Evolutionary conservation across 1,140 invertebrate species (phyloP).

Genomic region (Drosophila asahinai): DNA sequence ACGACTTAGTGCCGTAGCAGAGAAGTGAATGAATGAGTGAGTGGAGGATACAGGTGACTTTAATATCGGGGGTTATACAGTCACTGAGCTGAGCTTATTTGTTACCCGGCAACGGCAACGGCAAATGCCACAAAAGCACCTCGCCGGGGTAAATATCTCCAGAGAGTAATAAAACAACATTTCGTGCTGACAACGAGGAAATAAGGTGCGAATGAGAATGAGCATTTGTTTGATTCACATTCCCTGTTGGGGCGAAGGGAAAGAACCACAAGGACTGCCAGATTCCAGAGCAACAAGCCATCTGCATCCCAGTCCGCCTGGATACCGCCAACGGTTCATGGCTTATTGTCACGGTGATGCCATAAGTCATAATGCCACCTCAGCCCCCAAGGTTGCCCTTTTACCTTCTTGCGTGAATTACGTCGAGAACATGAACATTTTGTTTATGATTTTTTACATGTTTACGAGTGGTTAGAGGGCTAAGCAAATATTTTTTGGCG

Average conservation of each 20-base stretch:
- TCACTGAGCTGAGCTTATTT: slow-evolving; percentile 51
- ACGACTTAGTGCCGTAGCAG: slow-evolving; percentile 19
- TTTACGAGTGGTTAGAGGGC: slow-evolving; percentile 32
- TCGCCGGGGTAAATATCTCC: slow-evolving; percentile 69
- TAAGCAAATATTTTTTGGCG: slow-evolving; percentile 26
- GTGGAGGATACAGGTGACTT: slow-evolving; percentile 50
- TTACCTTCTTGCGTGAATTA: slow-evolving; percentile 52
- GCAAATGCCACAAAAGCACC: slow-evolving; percentile 62
- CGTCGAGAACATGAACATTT: slow-evolving; percentile 56
- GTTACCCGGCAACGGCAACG: slow-evolving; percentile 65
- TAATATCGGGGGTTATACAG: slow-evolving; percentile 19
- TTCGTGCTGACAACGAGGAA: slow-evolving; percentile 80
- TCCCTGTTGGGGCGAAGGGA: not conserved
- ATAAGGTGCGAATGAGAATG: slow-evolving; percentile 76
- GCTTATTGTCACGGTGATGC: slow-evolving; percentile 82
- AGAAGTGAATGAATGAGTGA: slow-evolving; percentile 2
- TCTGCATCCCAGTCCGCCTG: slow-evolving; percentile 28
- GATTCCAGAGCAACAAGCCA: slow-evolving; percentile 27
- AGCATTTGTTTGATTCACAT: slow-evolving; percentile 73
- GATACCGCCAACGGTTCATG: slow-evolving; percentile 51
- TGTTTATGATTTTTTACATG: slow-evolving; percentile 65
- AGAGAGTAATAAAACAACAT: slow-evolving; percentile 85
- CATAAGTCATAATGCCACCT: slow-evolving; percentile 68
- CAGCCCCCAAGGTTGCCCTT: slow-evolving; percentile 13
- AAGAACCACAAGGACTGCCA: slow-evolving; percentile 2